Evolutionary conservation across 2,113 vertebrate species (phyloP), one percentile per base, ranked within the genome.

Genomic region (Mohoua ochrocephala): DNA sequence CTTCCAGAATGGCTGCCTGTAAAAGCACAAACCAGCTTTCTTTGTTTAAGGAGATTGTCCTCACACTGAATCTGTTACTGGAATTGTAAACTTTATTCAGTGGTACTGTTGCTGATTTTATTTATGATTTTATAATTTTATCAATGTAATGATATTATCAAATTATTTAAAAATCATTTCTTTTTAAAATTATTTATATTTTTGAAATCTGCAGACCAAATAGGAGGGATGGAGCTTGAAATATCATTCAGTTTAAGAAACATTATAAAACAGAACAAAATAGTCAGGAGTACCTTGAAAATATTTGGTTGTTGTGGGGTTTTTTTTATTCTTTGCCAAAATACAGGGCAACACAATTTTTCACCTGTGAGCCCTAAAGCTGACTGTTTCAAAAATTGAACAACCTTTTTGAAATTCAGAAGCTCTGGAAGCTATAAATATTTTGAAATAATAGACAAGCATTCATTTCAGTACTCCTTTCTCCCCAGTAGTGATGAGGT

Each of bases 271-370:
- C 9, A 57, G 16, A 84, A 45, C 2, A 54, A 63, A 64, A 67
- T 20, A 73, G 11, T 33, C 16, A 84, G 75, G 13, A 28, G 8
- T 54, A 7, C 24, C 26, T 15, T 61, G 33, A 68, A 83, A 65
- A 54, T 17, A 1, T 7, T 35, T 26, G 7, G 2, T 14, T 57
- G 6, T 12, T 80, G 64, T 50, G 11, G 4, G 2, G 2, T 3
- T 67, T 49, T 42, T 23, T 44, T 44, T 11, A 33, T 60, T 80
- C 33, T 42, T 59, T 61, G 5, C 15, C 5, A 7, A 74, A 91
- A 61, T 42, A 37, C 13, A 44, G 19, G 11, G 15, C 13, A 84
- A 61, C 4, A 16, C 4, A 26, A 4, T 79, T 87, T 93, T 92
- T 67, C 17, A 49, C 9, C 30, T 18, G 2, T 53, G 14, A 39